These are phyloP conservation scores for Caenorhabditis uteleia DNA, from an alignment of 2,888 invertebrate genomes.

Conservation along the genomic window DNA sequence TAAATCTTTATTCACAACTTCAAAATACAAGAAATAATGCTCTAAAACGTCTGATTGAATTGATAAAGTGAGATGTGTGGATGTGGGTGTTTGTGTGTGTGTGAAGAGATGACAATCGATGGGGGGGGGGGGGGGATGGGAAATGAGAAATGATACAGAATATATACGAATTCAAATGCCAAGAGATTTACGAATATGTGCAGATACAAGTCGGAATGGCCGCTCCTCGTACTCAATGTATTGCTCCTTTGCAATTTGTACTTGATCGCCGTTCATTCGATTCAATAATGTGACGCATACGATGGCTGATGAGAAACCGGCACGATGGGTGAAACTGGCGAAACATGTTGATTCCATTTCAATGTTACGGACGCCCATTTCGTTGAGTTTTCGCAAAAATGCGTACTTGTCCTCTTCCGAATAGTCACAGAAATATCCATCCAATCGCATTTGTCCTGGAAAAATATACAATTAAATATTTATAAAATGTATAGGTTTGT, in stretches of 20 bases:
- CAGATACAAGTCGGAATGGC: slow-evolving; percentile 61
- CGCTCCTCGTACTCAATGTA: slow-evolving; percentile 65
- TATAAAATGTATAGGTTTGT: too few species aligned
- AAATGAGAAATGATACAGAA: neutral
- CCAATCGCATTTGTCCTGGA: slow-evolving; percentile 91
- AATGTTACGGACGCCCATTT: slow-evolving; percentile 86
- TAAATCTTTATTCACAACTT: too few species aligned
- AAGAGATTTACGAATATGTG: slow-evolving; percentile 47
- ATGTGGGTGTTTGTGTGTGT: too few species aligned
- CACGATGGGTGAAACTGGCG: slow-evolving; percentile 89
- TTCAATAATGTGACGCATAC: slow-evolving; percentile 91
- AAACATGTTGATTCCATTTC: slow-evolving; percentile 91
- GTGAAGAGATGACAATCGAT: too few species aligned
- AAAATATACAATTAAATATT: slow-evolving; percentile 72
- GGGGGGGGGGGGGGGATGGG: too few species aligned
- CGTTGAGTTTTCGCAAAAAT: slow-evolving; percentile 79
- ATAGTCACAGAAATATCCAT: slow-evolving; percentile 96
- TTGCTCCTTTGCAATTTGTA: slow-evolving; percentile 51
- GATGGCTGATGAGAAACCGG: slow-evolving; percentile 79
- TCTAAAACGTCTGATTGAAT: too few species aligned
- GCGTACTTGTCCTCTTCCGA: slow-evolving; percentile 87
- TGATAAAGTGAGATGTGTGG: too few species aligned
- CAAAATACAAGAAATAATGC: too few species aligned
- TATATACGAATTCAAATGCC: slow-evolving; percentile 26
- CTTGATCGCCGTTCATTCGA: slow-evolving; percentile 89